These are phyloP conservation scores for Parazoanthus swiftii DNA, from an alignment of 92 coral and sea anemone genomes.

Conservation along the genomic window DNA sequence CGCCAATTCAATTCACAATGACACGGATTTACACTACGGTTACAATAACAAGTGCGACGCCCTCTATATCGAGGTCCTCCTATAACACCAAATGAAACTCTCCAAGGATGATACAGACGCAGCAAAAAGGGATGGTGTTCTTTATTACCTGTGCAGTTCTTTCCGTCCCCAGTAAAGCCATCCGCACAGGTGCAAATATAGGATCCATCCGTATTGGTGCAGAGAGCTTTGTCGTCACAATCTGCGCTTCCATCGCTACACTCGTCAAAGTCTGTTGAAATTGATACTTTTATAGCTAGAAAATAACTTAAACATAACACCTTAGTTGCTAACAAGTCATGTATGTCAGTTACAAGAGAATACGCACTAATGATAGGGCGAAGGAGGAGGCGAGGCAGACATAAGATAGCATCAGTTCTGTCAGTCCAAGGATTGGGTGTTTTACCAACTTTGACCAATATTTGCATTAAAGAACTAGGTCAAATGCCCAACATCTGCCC, in stretches of 20 bases:
- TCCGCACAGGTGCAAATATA: constrained; percentile 13
- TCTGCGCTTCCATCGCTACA: constrained; percentile 38
- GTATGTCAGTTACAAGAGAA: neutral
- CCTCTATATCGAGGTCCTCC: neutral
- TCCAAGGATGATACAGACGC: neutral
- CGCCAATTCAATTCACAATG: neutral
- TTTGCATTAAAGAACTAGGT: too few species aligned
- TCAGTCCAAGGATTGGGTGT: too few species aligned
- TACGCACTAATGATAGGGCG: too few species aligned
- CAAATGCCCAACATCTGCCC: too few species aligned
- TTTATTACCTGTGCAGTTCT: constrained; percentile 35
- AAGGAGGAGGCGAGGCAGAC: too few species aligned
- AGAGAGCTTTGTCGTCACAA: constrained; percentile 24
- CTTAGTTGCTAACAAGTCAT: neutral
- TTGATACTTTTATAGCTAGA: neutral
- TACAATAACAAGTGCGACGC: neutral
- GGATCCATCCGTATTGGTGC: constrained; percentile 18
- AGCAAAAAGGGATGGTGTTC: neutral
- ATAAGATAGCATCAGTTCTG: too few species aligned
- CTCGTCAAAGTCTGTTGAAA: constrained; percentile 53
- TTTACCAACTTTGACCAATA: too few species aligned
- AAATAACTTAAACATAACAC: neutral
- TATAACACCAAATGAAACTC: neutral
- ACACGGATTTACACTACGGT: neutral
- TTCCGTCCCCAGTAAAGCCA: constrained; percentile 26